Evolutionary conservation across 2,113 vertebrate species (phyloP).

Genomic region (Seriola aureovittata): DNA sequence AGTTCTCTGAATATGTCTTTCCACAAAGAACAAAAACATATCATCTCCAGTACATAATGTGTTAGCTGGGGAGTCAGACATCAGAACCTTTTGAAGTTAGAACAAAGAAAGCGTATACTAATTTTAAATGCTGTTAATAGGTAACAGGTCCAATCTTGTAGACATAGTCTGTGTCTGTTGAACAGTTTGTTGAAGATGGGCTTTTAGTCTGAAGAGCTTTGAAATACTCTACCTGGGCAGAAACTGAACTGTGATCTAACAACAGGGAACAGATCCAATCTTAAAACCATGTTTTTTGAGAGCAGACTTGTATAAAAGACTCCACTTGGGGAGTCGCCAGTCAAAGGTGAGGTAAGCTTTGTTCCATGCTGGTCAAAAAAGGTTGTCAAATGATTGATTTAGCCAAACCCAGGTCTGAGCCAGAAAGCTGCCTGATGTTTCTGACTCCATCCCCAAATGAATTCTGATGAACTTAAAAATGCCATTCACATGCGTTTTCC

Average conservation of each 20-base stretch:
- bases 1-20: background rate
- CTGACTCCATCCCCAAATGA: background rate
- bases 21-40: background rate
- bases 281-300: slow-evolving; percentile 10
- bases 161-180: slow-evolving; percentile 4
- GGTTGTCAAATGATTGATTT: slow-evolving; percentile 3
- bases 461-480: background rate
- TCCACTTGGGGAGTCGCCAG: background rate
- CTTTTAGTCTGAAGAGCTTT: slow-evolving; percentile 25
- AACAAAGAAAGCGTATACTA: slow-evolving; percentile 10
- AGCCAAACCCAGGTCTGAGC: background rate
- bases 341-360: slow-evolving; percentile 9
- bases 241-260: slow-evolving; percentile 3
- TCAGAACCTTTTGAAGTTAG: slow-evolving; percentile 7
- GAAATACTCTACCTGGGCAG: slow-evolving; percentile 7
- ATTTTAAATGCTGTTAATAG: slow-evolving; percentile 31
- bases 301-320: background rate
- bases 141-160: background rate
- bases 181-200: background rate
- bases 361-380: background rate
- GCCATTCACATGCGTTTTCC: background rate
- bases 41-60: background rate
- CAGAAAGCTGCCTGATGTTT: background rate
- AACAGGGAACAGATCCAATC: slow-evolving; percentile 22
- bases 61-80: background rate